These are phyloP conservation scores for Dendrolimus houi DNA, from an alignment of 2,888 invertebrate genomes.

Conservation along the genomic window DNA sequence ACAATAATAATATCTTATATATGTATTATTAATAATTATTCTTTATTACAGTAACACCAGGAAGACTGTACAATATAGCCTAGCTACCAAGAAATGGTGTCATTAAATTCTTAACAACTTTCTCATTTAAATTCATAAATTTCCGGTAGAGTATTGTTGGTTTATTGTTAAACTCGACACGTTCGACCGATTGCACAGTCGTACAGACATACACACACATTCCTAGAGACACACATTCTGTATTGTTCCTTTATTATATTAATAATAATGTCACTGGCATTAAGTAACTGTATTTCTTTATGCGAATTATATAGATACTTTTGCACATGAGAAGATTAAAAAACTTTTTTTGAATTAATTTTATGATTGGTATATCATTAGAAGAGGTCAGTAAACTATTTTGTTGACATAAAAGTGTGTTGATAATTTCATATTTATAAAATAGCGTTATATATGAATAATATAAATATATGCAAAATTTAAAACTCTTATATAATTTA, in stretches of 20 bases:
- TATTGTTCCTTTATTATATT: background rate
- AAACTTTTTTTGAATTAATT: no score
- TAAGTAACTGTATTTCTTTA: background rate
- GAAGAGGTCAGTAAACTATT: no score
- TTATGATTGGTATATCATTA: no score
- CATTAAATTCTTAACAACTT: conserved; percentile 75
- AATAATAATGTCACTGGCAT: background rate
- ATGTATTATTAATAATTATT: background rate
- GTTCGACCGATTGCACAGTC: conserved; percentile 57
- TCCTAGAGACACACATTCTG: conserved; percentile 36
- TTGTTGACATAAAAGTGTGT: no score
- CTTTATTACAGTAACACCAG: conserved; percentile 20
- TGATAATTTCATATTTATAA: no score
- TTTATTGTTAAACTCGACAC: conserved; percentile 55
- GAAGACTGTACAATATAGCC: conserved; percentile 31
- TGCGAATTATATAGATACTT: background rate
- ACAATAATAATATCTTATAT: background rate
- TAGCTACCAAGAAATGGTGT: conserved; percentile 48
- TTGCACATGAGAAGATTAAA: background rate
- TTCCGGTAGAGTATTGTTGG: conserved; percentile 62
- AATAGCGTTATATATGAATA: no score
- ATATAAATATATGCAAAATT: no score
- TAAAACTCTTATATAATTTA: background rate
- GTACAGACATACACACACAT: conserved; percentile 39
- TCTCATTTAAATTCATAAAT: conserved; percentile 75